A percentile compares a stretch with the other conserved stretches of the same genome.
These are phyloP conservation scores for Symphodus melops DNA, from an alignment of 2,113 vertebrate genomes.

Conservation along the genomic window DNA sequence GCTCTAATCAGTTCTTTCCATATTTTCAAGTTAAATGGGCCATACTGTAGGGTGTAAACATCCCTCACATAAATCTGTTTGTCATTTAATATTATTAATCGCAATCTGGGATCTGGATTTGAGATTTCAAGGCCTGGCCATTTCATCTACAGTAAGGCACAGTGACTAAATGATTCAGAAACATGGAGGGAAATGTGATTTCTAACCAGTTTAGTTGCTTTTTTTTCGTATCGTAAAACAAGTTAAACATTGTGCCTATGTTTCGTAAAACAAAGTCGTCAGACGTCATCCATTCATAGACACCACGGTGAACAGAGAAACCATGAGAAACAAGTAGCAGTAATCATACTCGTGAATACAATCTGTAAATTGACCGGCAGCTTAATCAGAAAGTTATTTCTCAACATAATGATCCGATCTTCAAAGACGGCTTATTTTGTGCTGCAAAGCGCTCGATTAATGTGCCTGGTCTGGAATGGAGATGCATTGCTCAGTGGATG, in stretches of 20 bases:
- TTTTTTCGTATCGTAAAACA: conserved; percentile 33
- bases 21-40: conserved; percentile 32
- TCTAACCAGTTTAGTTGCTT: conserved; percentile 29
- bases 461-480: conserved; percentile 33
- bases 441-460: conserved; percentile 58
- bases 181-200: conserved; percentile 33
- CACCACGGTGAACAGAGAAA: conserved; percentile 70
- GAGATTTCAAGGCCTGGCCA: conserved; percentile 13
- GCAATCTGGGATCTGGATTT: conserved; percentile 11
- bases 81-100: neutral
- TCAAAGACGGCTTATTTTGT: conserved; percentile 37
- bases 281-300: conserved; percentile 61
- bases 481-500: neutral
- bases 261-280: conserved; percentile 56
- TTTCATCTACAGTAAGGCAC: conserved; percentile 84
- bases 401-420: conserved; percentile 32
- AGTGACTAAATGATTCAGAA: conserved; percentile 76
- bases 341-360: conserved; percentile 66
- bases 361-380: conserved; percentile 60
- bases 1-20: conserved; percentile 11
- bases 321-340: conserved; percentile 62
- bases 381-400: conserved; percentile 46
- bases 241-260: conserved; percentile 65
- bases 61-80: neutral
- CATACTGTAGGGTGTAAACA: conserved; percentile 1